These are phyloP conservation scores for Eupithecia pulchellata DNA, from an alignment of 2,888 invertebrate genomes.

Conservation along the genomic window DNA sequence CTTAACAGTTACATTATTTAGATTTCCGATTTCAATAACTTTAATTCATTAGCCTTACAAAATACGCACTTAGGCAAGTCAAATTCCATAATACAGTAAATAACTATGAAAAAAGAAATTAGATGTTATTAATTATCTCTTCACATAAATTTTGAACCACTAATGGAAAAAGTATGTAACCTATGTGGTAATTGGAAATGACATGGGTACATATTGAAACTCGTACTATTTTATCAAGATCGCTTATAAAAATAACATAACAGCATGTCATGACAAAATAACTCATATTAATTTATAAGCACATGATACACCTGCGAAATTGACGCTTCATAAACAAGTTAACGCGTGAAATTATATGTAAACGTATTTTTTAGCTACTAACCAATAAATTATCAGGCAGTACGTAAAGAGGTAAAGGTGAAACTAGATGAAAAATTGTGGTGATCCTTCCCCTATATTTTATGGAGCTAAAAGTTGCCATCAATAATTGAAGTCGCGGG, in stretches of 20 bases:
- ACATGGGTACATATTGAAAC: background rate
- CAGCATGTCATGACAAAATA: constrained; percentile 21
- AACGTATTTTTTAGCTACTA: constrained; percentile 38
- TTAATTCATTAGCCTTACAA: no score
- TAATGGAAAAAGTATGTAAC: no score
- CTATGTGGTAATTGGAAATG: background rate
- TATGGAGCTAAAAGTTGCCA: constrained; percentile 81
- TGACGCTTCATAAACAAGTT: constrained; percentile 29
- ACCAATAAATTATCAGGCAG: constrained; percentile 46
- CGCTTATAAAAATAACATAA: constrained; percentile 13
- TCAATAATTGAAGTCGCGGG: constrained; percentile 82
- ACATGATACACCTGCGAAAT: constrained; percentile 34
- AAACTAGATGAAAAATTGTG: constrained; percentile 74
- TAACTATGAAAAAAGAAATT: no score
- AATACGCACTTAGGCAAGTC: no score
- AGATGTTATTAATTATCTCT: no score
- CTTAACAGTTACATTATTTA: no score
- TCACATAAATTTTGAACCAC: no score
- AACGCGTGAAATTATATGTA: constrained; percentile 32
- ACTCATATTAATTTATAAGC: constrained; percentile 23
- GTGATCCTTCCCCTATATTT: constrained; percentile 74
- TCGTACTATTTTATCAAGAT: background rate
- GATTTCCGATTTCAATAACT: no score
- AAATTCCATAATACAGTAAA: no score
- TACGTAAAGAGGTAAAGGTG: constrained; percentile 64